A percentile compares a stretch with the other conserved stretches of the same genome.
These are phyloP conservation scores for Acleris laterana DNA, from an alignment of 2,888 invertebrate species.

Conservation along the genomic window DNA sequence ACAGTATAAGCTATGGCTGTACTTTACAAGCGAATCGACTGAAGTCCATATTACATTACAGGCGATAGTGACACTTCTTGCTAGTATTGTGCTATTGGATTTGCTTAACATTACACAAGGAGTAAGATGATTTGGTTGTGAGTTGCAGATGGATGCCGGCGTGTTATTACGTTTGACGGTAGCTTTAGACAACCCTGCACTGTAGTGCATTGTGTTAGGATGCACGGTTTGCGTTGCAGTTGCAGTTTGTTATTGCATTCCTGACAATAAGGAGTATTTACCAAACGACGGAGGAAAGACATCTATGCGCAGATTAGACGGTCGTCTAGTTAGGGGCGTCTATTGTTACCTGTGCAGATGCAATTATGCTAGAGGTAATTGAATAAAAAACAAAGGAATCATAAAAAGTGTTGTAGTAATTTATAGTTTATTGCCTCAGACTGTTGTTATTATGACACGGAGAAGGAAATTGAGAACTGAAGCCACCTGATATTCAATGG, in stretches of 20 bases:
- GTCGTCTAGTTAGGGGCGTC: not conserved
- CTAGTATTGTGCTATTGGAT: too few species aligned
- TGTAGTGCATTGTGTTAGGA: conserved; percentile 17
- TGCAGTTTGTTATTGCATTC: conserved; percentile 36
- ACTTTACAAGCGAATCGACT: conserved; percentile 48
- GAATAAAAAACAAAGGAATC: not conserved
- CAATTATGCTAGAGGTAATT: not conserved
- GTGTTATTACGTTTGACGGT: conserved; percentile 68
- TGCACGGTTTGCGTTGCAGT: conserved; percentile 15
- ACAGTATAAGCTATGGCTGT: conserved; percentile 78
- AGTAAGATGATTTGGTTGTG: too few species aligned
- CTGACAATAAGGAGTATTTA: conserved; percentile 26
- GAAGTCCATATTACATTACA: too few species aligned
- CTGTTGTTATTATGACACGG: too few species aligned
- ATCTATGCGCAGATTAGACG: not conserved
- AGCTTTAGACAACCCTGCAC: conserved; percentile 30
- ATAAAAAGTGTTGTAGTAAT: not conserved
- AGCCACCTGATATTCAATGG: too few species aligned
- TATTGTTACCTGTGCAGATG: not conserved
- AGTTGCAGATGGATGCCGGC: conserved; percentile 56
- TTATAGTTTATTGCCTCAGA: too few species aligned
- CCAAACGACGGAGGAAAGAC: conserved; percentile 16
- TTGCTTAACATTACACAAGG: too few species aligned
- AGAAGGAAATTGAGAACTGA: too few species aligned
- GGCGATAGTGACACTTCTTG: too few species aligned